Base-by-base conservation (phyloP, 2,888 invertebrate species). In the Luperina testacea region DNA sequence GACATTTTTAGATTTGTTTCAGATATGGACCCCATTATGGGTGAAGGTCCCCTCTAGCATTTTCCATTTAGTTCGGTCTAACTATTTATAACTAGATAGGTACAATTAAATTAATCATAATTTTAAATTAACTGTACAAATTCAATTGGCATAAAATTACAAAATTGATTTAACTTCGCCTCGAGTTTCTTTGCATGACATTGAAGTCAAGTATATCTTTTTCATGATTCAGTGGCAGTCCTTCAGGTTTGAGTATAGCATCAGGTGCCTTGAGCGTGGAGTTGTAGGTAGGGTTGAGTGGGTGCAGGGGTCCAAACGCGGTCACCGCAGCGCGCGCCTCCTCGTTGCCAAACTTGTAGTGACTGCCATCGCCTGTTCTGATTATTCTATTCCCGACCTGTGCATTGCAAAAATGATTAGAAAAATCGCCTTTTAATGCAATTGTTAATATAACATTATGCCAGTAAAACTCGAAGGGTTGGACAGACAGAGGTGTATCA, bases 281-380 rank as follows among this genome's bases (percentile, higher is more conserved):
- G 42, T 90, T 96, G 85, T 94, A 97, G 3, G 93, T 87, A 0
- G 96, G 96, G 86, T 97, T 97, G 11, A 96, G 77, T 2, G 97
- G 97, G 87, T 97, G 97, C 5, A 95, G 64, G 4, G 92, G 90
- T 1, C 95, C 96, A 2, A 91, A 69, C 2, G 96, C 94, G 0
- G 92, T 94, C 0, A 95, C 95, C 0, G 92, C 89, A 3, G 90
- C 82, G 74, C 87, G 94, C 0, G 92, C 93, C 63, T 94, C 93
- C 0, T 96, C 95, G 48, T 91, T 93, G 0, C 97, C 97, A 13
- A 97, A 97, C 4, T 94, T 91, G 67, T 96, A 97, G 89, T 98
- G 98, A 0, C 95, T 97, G 0, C 98, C 98, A 89, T 98, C 98
- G 0, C 98, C 98, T 0, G 97, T 97, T 84, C 97, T 95, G 20